Percentiles rank a stretch among this genome's conserved stretches.
These are phyloP conservation scores for Seira musarum DNA, from an alignment of 2,888 invertebrate genomes.

Conservation along the genomic window DNA sequence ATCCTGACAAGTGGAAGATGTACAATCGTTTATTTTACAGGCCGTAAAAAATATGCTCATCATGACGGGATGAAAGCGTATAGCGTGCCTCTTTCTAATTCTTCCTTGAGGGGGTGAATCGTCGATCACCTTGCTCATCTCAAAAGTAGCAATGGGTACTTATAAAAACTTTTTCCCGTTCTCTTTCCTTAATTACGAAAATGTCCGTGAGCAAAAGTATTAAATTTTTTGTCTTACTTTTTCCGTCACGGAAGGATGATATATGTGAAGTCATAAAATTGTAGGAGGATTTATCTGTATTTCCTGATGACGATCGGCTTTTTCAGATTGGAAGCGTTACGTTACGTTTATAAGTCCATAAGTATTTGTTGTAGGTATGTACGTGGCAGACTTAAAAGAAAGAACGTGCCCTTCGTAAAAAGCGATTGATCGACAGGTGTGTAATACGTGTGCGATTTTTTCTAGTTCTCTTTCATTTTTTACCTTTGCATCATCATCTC, in stretches of 20 bases:
- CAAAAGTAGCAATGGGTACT: not conserved
- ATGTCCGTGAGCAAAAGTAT: not conserved
- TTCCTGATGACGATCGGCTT: not conserved
- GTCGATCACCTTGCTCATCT: too few species aligned
- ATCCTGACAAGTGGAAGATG: not conserved
- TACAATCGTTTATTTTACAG: not conserved
- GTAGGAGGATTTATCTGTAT: not conserved
- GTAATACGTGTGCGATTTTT: conserved; percentile 63
- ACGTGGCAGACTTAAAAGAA: too few species aligned
- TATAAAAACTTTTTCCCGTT: too few species aligned
- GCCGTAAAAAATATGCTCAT: not conserved
- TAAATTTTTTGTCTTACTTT: not conserved
- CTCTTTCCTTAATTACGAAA: not conserved
- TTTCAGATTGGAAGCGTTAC: too few species aligned
- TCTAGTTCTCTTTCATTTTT: conserved; percentile 41
- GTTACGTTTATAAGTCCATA: too few species aligned
- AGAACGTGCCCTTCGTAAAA: conserved; percentile 62
- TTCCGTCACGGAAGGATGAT: not conserved
- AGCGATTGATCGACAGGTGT: conserved; percentile 66
- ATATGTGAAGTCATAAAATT: not conserved
- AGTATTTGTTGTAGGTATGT: too few species aligned
- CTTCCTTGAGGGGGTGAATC: not conserved
- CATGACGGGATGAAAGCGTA: too few species aligned
- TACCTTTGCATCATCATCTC: conserved; percentile 13
- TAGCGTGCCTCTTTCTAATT: not conserved